These are phyloP conservation scores for Macrobrachium nipponense DNA, from an alignment of 1,140 invertebrate genomes.

Conservation along the genomic window DNA sequence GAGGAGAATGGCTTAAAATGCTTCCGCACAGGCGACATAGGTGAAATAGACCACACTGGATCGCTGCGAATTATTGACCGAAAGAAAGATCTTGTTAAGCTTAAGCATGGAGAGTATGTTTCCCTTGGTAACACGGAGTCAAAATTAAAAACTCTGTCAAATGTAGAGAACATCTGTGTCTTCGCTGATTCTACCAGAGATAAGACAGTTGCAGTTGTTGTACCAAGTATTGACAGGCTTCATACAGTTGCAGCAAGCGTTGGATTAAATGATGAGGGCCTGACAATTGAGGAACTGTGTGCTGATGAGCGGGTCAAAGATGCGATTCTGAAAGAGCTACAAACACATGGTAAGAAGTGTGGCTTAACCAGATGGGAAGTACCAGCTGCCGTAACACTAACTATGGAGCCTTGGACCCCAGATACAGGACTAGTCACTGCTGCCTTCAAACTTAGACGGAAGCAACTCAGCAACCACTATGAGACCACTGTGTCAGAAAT, in stretches of 20 bases:
- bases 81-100: constrained; percentile 97
- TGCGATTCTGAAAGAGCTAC: constrained; percentile 81
- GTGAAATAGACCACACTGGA: constrained; percentile 87
- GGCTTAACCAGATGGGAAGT: constrained; percentile 70
- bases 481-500: constrained; percentile 69
- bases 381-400: constrained; percentile 69
- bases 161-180: constrained; percentile 96
- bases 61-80: constrained; percentile 76
- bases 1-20: constrained; percentile 83
- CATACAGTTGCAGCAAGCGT: constrained; percentile 51
- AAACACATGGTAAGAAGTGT: constrained; percentile 86
- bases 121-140: constrained; percentile 91
- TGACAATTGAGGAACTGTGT: constrained; percentile 82
- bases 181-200: constrained; percentile 88
- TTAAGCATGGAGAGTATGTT: constrained; percentile 97
- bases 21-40: constrained; percentile 98
- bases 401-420: constrained; percentile 70
- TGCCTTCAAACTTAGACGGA: constrained; percentile 73
- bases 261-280: constrained; percentile 66
- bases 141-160: constrained; percentile 89
- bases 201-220: constrained; percentile 90
- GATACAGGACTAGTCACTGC: constrained; percentile 72
- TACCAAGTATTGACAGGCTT: constrained; percentile 71
- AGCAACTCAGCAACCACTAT: constrained; percentile 71
- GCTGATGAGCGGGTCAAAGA: constrained; percentile 78